phyloP scores from a whole-genome alignment of 2,797 vertebrate genomes.

The Microctenopoma lineatum region DNA sequence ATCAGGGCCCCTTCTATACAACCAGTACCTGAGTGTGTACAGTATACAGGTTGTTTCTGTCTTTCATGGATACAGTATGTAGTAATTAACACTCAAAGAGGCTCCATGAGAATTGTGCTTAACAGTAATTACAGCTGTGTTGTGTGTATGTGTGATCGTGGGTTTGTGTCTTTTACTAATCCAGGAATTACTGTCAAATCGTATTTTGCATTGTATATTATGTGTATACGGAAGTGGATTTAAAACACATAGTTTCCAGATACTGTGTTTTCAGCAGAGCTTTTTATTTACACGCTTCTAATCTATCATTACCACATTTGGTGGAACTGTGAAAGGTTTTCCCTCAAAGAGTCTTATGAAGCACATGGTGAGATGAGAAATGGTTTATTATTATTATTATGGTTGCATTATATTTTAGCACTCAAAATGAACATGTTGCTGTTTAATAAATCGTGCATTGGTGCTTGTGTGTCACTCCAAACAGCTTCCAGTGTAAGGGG shows the following conservation, averaged over 20 bases:
- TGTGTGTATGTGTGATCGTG: constrained; percentile 20
- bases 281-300: neutral
- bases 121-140: constrained; percentile 64
- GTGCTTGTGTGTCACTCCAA: neutral
- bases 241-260: neutral
- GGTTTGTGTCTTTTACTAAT: constrained; percentile 33
- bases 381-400: too few species aligned
- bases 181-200: constrained; percentile 6
- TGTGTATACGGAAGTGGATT: neutral
- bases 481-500: neutral
- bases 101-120: constrained; percentile 57
- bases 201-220: constrained; percentile 1
- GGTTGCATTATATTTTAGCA: neutral
- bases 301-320: neutral
- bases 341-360: neutral
- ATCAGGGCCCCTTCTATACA: neutral
- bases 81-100: constrained; percentile 62
- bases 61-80: constrained; percentile 11
- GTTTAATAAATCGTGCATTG: neutral
- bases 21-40: neutral
- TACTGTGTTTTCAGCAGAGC: neutral
- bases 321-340: neutral
- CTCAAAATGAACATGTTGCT: neutral
- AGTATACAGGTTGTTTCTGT: neutral
- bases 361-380: too few species aligned